These are phyloP conservation scores for Lithophane socia DNA, from an alignment of 2,888 invertebrate genomes.

Conservation along the genomic window DNA sequence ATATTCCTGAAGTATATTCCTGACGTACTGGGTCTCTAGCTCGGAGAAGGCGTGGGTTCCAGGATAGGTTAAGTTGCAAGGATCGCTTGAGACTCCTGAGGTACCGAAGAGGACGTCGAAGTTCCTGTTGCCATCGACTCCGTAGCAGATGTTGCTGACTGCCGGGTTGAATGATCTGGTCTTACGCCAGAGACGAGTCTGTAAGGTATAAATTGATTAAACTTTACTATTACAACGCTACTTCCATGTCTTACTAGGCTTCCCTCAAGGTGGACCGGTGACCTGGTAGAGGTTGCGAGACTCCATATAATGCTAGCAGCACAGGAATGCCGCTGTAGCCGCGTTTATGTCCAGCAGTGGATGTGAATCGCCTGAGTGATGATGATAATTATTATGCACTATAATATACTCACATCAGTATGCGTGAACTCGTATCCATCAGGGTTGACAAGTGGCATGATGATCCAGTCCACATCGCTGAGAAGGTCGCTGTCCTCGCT, in stretches of 20 bases:
- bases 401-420: conserved; percentile 86
- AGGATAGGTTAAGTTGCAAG: conserved; percentile 90
- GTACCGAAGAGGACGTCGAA: conserved; percentile 91
- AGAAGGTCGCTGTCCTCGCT: conserved; percentile 83
- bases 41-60: conserved; percentile 91
- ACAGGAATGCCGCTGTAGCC: not conserved
- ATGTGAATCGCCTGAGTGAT: not conserved
- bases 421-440: conserved; percentile 93
- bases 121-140: conserved; percentile 94
- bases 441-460: conserved; percentile 92
- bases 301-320: not conserved
- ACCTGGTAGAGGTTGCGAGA: not conserved
- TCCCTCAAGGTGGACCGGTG: too few species aligned
- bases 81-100: conserved; percentile 85
- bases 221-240: not conserved
- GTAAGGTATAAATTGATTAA: conserved; percentile 29
- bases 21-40: conserved; percentile 90
- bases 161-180: conserved; percentile 85
- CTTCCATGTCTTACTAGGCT: not conserved
- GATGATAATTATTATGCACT: too few species aligned
- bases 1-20: conserved; percentile 87
- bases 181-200: conserved; percentile 92
- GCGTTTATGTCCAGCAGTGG: not conserved
- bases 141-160: conserved; percentile 84
- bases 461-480: conserved; percentile 91